Evolutionary conservation across 2,888 invertebrate species (phyloP).

Genomic region (Lydus trimaculatus): DNA sequence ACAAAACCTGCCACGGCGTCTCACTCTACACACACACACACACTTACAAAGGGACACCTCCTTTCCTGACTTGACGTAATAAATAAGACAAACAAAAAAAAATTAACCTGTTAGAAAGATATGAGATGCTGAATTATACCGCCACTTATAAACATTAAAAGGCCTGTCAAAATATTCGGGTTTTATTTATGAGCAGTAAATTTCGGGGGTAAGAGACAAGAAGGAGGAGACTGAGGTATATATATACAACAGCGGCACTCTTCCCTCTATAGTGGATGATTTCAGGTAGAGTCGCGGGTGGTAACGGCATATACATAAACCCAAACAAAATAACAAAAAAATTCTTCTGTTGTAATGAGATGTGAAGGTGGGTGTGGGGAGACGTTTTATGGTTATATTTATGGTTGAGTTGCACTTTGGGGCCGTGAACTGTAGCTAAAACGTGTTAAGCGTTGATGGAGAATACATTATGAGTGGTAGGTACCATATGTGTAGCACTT

Average conservation of each 20-base stretch:
- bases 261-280: conserved; percentile 2
- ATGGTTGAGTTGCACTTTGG: conserved; percentile 2
- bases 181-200: conserved; percentile 36
- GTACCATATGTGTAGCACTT: conserved; percentile 2
- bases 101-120: conserved; percentile 28
- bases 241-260: conserved; percentile 9
- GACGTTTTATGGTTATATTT: neutral
- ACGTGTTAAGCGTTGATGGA: neutral
- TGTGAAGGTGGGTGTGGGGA: conserved; percentile 29
- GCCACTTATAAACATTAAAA: conserved; percentile 27
- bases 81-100: conserved; percentile 31
- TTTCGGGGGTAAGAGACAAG: neutral
- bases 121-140: conserved; percentile 29
- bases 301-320: conserved; percentile 13
- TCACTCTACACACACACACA: neutral
- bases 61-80: conserved; percentile 10
- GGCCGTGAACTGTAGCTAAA: neutral
- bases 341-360: conserved; percentile 24
- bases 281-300: conserved; percentile 18
- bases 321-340: conserved; percentile 14
- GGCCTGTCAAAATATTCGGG: conserved; percentile 34
- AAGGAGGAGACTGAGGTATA: conserved; percentile 3
- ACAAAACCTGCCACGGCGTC: neutral
- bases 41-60: too few relatives aligned
- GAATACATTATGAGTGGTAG: neutral